Base-by-base conservation (phyloP, 2,888 invertebrate genomes). In the Flexamia atlantica region DNA sequence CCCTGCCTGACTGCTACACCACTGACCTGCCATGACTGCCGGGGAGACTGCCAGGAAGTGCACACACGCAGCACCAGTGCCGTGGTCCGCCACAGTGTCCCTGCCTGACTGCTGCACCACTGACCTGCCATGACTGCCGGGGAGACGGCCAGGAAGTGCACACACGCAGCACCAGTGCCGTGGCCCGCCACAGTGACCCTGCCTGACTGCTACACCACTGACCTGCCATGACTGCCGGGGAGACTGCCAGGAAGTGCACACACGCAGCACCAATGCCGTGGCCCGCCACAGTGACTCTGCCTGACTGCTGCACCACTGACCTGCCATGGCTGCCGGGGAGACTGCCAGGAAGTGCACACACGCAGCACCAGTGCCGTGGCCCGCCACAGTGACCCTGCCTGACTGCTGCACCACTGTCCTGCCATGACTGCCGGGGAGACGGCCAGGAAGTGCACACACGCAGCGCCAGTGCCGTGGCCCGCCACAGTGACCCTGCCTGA, bases 1-100 rank as follows among this genome's bases (percentile, higher is more conserved):
- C 97, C 89, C 96, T 95, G 76, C 94, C 94, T 28, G 97, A 95
- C 91, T 99, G 98, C 1, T n/a, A n/a, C n/a, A n/a, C 99, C 99
- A 50, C 50, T 50, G 12, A 95, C 95, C 95, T 88, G 95, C 94
- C 92, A 96, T 95, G 88, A 98, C 97, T 82, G 98, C 97, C 0
- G 99, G 98, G 32, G 99, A 98, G 88, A 98, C 96, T 95, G 99
- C 97, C 85, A 99, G 94, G 90, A 99, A 97, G 91, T 99, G 98
- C 88, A 99, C 98, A 90, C 98, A 97, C 0, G 99, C 98, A 0
- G 99, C 99, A 0, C 99, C 99, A 1, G 97, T 96, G 0, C 99
- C 99, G 90, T 99, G 99, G 0, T 99, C 99, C 89, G 98, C 95
- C 82, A 99, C 92, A 0, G 99, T 99, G 81, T 99, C 97, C 89